Base-by-base conservation (phyloP, 2,797 vertebrate species). In the Gadopsis marmoratus region DNA sequence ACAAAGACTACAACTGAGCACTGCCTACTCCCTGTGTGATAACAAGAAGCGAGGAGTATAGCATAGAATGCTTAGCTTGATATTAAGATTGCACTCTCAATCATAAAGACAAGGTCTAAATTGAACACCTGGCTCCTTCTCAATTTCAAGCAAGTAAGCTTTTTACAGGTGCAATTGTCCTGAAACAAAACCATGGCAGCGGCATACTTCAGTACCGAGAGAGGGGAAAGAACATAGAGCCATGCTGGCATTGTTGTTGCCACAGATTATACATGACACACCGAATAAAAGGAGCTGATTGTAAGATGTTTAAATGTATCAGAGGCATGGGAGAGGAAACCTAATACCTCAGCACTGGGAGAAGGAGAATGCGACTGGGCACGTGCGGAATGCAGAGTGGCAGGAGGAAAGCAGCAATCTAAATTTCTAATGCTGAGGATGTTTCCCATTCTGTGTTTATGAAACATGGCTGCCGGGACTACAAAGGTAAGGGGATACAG, bases 361-460 rank as follows among this genome's bases (percentile, higher is more conserved):
- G 60, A 83, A 80, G 85, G 86, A 86, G 91, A 91, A 92, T 92
- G 93, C 23, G 89, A 92, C 80, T 72, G 92, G 92, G 91, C 93
- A 94, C 71, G 92, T 85, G 88, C 41, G 85, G 93, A 94, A 95
- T 95, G 93, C 83, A 83, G 91, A 91, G 89, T 86, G 91, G 91
- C 86, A 79, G 80, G 86, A 89, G 86, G 77, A 86, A 87, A 90
- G 83, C 83, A 59, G 84, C 84, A 78, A 94, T 95, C 93, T 95
- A 93, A 89, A 95, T 95, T 95, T 96, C 94, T 94, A 95, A 96
- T 93, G 93, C 92, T 87, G 89, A 93, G 92, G 94, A 95, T 94
- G 94, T 95, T 95, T 95, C 94, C 92, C 78, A 86, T 93, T 94
- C 89, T 82, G 89, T 94, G 95, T 95, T 95, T 95, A 95, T 94